Base-by-base conservation (phyloP, 2,113 vertebrate species). In the Mormyrus iriodes region DNA sequence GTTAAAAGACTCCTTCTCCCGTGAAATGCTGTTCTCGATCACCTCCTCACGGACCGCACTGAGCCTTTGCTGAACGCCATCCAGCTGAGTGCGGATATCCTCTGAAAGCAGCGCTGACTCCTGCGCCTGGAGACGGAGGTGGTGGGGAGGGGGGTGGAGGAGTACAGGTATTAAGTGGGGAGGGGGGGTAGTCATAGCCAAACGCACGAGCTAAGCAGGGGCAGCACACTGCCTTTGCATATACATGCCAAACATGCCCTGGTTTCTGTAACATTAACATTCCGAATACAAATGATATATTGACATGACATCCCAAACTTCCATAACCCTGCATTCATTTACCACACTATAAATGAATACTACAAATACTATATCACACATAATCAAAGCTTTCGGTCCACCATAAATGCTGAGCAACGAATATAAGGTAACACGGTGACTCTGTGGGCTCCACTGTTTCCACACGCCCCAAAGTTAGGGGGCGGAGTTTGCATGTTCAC, bases 1-100 rank as follows among this genome's bases (percentile, higher is more conserved):
- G 87, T 99, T 99, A 91, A 99, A 99, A 87, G 98, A 97, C 91
- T 99, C 98, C 90, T 99, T 99, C 92, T 99, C 98, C 90, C 97
- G 96, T 69, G 97, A 98, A 89, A 98, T 97, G 94, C 97, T 98
- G 95, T 97, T 99, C 93, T 99, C 98, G 3, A 99, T 94, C 0
- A 99, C 98, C 90, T 99, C 98, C 89, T 97, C 97, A 89, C 98
- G 95, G 91, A 99, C 97, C 86, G 97, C 94, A 58, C 94, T 96
- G 21, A 99, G 95, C 89, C 97, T 97, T 93, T 98, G 97, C 93
- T 99, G 98, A 44, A 98, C 97, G 87, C 96, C 89, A 10, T 99
- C 98, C 88, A 99, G 92, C 82, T 99, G 98, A 24, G 94, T 89
- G 52, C 97, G 96, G 88, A 98, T 93, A 65, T 99, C 98, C 92